Base-by-base conservation (phyloP, 2,888 invertebrate species). In the Tholera decimalis region DNA sequence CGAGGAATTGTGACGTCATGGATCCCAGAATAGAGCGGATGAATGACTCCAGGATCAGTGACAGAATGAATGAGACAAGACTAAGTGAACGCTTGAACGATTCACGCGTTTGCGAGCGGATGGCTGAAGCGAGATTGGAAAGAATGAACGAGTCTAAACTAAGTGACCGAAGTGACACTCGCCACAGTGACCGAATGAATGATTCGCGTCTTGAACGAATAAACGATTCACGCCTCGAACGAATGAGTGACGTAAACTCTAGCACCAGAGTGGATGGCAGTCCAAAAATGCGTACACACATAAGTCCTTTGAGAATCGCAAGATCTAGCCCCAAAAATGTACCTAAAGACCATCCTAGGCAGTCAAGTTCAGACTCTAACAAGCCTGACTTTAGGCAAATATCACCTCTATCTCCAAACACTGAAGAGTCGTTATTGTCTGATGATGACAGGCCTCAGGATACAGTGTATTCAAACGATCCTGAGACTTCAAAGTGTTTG, bases 321-420 rank as follows among this genome's bases (percentile, higher is more conserved):
- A 85, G 88, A 55, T 82, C 88, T 6, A 93, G 92, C 73, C 93
- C 87, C 11, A 91, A 91, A 69, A 88, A 87, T 44, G 61, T 88
- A 24, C 84, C 85, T 3, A 91, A 90, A 59, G 91, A 91, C 13
- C 90, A 91, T 54, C 88, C 87, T 0, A 88, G 91, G 57, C 92
- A 92, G 28, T 87, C 89, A 0, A 91, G 90, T 59, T 82, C 85
- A 0, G 92, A 92, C 37, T 88, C 89, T 0, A 85, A 65, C 9
- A 93, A 91, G 60, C 83, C 88, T 1, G 92, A 93, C 2, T 93
- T 92, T 59, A 92, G 90, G 15, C 84, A 86, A 65, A 85, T 90
- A 7, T 93, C 94, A 1, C 94, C 94, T 1, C 44, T 95, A 74
- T 92, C 95, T 0, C 95, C 95, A 2, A 94, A 93, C 15, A 94